Evolutionary conservation across 2,888 invertebrate genomes (phyloP).

Genomic region (Synanthedon vespiformis): DNA sequence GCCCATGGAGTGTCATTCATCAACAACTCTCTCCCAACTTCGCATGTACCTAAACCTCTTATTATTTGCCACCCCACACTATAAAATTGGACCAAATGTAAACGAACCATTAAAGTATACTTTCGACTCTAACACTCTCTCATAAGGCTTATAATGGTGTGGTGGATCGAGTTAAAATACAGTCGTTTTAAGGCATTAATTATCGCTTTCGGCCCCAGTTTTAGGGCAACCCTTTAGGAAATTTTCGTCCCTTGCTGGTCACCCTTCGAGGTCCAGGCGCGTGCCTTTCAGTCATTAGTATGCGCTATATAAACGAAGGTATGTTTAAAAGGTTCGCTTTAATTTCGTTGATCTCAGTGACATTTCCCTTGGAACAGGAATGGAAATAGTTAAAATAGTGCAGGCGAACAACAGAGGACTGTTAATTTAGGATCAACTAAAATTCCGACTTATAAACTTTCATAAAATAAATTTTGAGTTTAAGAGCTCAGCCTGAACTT

Average conservation of each 20-base stretch:
- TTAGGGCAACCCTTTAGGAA: constrained; percentile 67
- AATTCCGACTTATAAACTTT: too few species aligned
- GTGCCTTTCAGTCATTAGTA: constrained; percentile 58
- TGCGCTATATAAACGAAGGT: constrained; percentile 51
- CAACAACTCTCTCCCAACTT: constrained; percentile 62
- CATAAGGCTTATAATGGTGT: constrained; percentile 20
- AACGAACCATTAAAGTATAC: constrained; percentile 11
- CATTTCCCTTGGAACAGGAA: constrained; percentile 5
- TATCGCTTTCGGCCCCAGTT: constrained; percentile 55
- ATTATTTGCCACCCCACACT: constrained; percentile 63
- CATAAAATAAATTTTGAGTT: too few species aligned
- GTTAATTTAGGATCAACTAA: too few species aligned
- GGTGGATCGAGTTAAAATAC: constrained; percentile 22
- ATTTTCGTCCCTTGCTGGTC: constrained; percentile 64
- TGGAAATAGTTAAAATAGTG: not conserved
- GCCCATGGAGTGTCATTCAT: constrained; percentile 69
- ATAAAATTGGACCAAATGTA: constrained; percentile 64
- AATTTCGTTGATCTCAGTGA: constrained; percentile 38
- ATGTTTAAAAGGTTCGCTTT: constrained; percentile 43
- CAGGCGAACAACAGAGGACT: too few species aligned
- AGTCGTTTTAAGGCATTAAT: constrained; percentile 64
- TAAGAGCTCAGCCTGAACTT: too few species aligned
- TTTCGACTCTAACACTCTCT: constrained; percentile 12
- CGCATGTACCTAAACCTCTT: constrained; percentile 62
- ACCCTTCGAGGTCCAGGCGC: constrained; percentile 57